Percentiles rank a stretch among this genome's conserved stretches.
These are phyloP conservation scores for Phrynocephalus guinanensis DNA, from an alignment of 2,797 vertebrate species.

Conservation along the genomic window DNA sequence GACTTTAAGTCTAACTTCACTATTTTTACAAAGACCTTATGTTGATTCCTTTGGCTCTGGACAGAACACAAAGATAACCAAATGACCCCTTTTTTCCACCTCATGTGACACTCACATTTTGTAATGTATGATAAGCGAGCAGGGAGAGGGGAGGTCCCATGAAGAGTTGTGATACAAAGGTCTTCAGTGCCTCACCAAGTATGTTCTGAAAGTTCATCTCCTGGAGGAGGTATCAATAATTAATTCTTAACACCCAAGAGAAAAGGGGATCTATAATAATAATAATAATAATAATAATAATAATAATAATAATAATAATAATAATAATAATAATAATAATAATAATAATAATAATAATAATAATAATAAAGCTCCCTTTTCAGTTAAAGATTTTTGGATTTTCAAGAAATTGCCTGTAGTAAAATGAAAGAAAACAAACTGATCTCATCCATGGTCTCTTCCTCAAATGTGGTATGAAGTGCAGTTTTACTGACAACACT, in stretches of 20 bases:
- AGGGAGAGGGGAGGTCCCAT: neutral
- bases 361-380: neutral
- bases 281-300: neutral
- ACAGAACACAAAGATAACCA: neutral
- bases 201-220: neutral
- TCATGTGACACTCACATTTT: neutral
- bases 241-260: neutral
- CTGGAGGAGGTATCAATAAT: neutral
- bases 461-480: neutral
- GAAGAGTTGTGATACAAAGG: neutral
- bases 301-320: no score
- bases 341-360: no score
- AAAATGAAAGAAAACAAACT: neutral
- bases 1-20: neutral
- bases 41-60: neutral
- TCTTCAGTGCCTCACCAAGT: neutral
- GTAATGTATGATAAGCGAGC: conserved; percentile 22
- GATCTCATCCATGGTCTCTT: neutral
- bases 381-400: neutral
- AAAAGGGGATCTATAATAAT: neutral
- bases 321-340: no score
- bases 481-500: neutral
- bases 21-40: neutral
- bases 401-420: neutral
- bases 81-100: no score